These are phyloP conservation scores for Lepus oiostolus DNA, from an alignment of 2,797 vertebrate genomes.

Conservation along the genomic window DNA sequence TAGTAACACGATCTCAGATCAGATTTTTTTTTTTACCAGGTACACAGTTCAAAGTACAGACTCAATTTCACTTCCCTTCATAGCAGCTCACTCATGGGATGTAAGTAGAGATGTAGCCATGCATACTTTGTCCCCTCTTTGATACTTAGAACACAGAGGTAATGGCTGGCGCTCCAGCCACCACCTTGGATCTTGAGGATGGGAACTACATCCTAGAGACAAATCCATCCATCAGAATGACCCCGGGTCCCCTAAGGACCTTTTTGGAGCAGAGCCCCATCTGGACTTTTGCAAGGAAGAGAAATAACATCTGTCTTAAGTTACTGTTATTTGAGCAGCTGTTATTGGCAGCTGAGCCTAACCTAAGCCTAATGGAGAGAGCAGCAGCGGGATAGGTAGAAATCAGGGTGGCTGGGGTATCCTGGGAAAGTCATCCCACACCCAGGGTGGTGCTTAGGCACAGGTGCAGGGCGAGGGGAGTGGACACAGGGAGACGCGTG, in stretches of 20 bases:
- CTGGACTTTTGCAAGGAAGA: background rate
- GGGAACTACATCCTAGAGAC: background rate
- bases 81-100: background rate
- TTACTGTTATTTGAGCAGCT: background rate
- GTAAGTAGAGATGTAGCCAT: background rate
- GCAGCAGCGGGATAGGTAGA: background rate
- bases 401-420: background rate
- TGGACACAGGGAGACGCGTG: background rate
- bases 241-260: background rate
- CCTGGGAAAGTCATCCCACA: background rate
- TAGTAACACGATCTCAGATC: background rate
- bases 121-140: background rate
- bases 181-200: background rate
- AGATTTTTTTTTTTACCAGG: background rate
- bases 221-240: background rate
- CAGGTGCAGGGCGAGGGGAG: background rate
- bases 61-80: background rate
- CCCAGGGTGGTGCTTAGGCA: background rate
- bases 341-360: constrained; percentile 25
- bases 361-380: background rate
- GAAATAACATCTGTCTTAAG: background rate
- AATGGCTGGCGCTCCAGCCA: background rate
- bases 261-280: background rate
- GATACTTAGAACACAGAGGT: background rate
- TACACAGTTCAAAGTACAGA: constrained; percentile 25